Evolutionary conservation across 2,113 vertebrate genomes (phyloP), one percentile per base, ranked within the genome.

Genomic region (Podarcis muralis): DNA sequence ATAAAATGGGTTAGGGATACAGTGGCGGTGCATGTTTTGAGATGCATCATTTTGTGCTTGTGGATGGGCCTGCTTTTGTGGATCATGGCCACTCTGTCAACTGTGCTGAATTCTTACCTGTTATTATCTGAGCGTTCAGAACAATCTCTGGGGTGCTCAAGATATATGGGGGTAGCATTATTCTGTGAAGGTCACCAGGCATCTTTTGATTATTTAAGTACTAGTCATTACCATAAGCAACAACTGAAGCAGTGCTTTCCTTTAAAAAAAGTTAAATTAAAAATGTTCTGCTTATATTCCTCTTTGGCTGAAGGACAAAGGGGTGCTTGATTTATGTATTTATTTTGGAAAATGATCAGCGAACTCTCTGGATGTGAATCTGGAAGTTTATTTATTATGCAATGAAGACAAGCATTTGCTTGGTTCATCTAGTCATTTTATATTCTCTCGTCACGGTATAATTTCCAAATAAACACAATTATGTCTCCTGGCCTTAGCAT

Each of bases 381-480:
- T 89, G 75, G 82, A 85, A 89, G 82, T 85, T 84, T 84, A 88
- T 84, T 69, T 79, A 72, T 89, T 85, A 71, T 59, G 48, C 76
- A 85, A 89, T 25, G 72, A 40, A 80, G 87, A 83, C 91, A 91
- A 94, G 88, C 87, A 90, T 93, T 83, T 94, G 84, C 32, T 86
- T 81, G 43, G 88, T 92, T 93, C 81, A 90, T 87, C 76, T 37
- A 88, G 72, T 88, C 88, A 40, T 13, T 90, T 62, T 90, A 72
- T 89, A 0, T 79, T 91, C 62, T 79, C 83, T 89, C 78, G 62
- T 88, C 30, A 59, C 65, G 77, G 84, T 48, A n/a, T 78, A 89
- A 89, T 91, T 94, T 88, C 87, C 85, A 90, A 85, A 90, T 92
- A 93, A 93, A 94, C 59, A 71, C 7, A 81, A 80, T 94, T 93